These are phyloP conservation scores for Orthonychiurus folsomi DNA, from an alignment of 2,888 invertebrate species.

Conservation along the genomic window DNA sequence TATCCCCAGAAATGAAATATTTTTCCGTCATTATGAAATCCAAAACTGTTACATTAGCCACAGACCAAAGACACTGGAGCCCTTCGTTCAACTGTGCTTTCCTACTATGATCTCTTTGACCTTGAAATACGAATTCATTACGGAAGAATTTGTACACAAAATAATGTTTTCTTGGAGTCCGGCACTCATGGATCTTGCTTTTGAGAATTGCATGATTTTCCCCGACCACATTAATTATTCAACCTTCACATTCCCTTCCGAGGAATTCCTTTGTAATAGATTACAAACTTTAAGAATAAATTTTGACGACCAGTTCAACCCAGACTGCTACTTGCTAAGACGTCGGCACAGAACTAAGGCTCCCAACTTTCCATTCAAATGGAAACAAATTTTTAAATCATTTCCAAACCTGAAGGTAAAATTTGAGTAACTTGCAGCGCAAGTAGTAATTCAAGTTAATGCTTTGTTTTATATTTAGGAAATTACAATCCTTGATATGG, in stretches of 20 bases:
- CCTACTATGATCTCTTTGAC: background rate
- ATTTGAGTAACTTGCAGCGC: background rate
- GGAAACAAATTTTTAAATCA: background rate
- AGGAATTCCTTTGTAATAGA: background rate
- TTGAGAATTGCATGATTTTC: background rate
- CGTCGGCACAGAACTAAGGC: no score
- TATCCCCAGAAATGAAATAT: background rate
- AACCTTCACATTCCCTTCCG: background rate
- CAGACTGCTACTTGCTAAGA: no score
- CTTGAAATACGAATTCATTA: background rate
- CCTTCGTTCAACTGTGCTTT: background rate
- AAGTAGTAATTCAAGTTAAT: background rate
- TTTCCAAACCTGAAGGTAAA: slow-evolving; percentile 2
- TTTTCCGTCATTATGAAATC: background rate
- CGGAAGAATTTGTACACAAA: background rate
- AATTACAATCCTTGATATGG: background rate
- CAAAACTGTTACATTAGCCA: background rate
- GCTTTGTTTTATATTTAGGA: background rate
- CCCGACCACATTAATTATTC: background rate
- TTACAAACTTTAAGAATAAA: no score
- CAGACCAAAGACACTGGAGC: background rate
- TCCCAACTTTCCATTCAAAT: background rate
- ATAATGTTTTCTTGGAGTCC: background rate
- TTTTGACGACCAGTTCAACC: background rate
- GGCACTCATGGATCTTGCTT: background rate